A percentile compares a stretch with the other conserved stretches of the same genome.
phyloP scores from a whole-genome alignment of 2,888 invertebrate species.

The Callosobruchus maculatus region DNA sequence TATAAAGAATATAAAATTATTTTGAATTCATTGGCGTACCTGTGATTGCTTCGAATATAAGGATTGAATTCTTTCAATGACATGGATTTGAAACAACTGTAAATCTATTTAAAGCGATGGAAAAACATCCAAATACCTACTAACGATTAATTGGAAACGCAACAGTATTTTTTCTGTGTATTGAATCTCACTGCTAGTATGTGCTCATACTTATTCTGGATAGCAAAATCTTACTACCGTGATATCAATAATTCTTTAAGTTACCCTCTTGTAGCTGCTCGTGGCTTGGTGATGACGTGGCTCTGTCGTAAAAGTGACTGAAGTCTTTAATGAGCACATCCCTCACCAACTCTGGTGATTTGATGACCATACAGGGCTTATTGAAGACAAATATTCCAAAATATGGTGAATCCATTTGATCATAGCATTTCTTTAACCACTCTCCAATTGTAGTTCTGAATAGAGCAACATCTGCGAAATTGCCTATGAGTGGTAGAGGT shows the following conservation, averaged over 20 bases:
- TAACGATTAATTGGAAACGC: too few species aligned
- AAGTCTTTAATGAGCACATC: not conserved
- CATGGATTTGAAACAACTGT: too few species aligned
- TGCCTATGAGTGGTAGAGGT: slow-evolving; percentile 31
- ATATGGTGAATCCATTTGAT: slow-evolving; percentile 2
- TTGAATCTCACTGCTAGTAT: too few species aligned
- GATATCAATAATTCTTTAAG: not conserved
- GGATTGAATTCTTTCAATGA: too few species aligned
- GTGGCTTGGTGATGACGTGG: not conserved
- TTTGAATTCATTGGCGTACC: too few species aligned
- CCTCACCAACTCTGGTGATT: not conserved
- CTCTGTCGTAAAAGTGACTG: not conserved
- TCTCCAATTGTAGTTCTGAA: slow-evolving; percentile 19
- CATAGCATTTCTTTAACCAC: slow-evolving; percentile 12
- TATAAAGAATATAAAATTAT: too few species aligned
- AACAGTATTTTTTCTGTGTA: too few species aligned
- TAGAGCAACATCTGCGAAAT: slow-evolving; percentile 19
- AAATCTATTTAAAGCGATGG: too few species aligned
- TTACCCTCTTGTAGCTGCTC: not conserved
- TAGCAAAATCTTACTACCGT: too few species aligned
- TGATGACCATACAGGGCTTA: not conserved
- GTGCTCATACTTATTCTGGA: too few species aligned
- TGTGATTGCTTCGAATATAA: too few species aligned
- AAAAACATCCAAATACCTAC: too few species aligned
- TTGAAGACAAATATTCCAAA: not conserved